Evolutionary conservation across 2,888 invertebrate species (phyloP), one percentile per base, ranked within the genome.

Genomic region (Omphaloscelis lunosa): DNA sequence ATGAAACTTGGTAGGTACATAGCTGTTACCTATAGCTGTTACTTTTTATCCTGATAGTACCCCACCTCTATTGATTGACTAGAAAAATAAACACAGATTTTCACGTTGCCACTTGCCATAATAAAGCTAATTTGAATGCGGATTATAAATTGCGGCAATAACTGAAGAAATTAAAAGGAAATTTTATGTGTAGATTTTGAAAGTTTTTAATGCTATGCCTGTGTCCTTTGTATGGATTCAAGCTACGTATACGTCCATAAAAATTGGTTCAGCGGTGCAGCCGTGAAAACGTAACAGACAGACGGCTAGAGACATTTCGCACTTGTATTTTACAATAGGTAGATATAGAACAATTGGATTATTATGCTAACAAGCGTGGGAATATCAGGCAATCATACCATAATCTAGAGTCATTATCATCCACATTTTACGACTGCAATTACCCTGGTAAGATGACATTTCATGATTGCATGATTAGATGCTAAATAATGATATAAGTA

Each of bases 351-450:
- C 23, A 45, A 63, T 29, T 23, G 17, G 23, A 41, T 41, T 61
- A 70, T 41, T 69, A 27, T 27, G 29, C 41, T 67, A 41, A 51
- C 23, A 27, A 61, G 12, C 23, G 61, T 69, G 41, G 23, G 79
- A 78, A 79, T 45, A 48, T 69, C 39, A 27, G 5, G 12, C 12
- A 17, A 12, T 29, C 23, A 6, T 5, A 48, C n/a, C 6, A 62
- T 48, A 61, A n/a, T 53, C 27, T 45, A 20, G 11, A 53, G 34
- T 39, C 17, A 45, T 62, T 61, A 45, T 41, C 20, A 69, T 39
- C 23, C 5, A 48, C 27, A 79, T 34, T 79, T 62, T 48, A 79
- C 34, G 56, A 70, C n/a, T 39, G 61, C 17, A 34, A 63, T 69
- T 59, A 68, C 5, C 59, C 20, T n/a, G 29, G 7, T 59, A 39